Evolutionary conservation across 2,797 vertebrate genomes (phyloP), one percentile per base, ranked within the genome.

Genomic region (Hemibagrus guttatus): DNA sequence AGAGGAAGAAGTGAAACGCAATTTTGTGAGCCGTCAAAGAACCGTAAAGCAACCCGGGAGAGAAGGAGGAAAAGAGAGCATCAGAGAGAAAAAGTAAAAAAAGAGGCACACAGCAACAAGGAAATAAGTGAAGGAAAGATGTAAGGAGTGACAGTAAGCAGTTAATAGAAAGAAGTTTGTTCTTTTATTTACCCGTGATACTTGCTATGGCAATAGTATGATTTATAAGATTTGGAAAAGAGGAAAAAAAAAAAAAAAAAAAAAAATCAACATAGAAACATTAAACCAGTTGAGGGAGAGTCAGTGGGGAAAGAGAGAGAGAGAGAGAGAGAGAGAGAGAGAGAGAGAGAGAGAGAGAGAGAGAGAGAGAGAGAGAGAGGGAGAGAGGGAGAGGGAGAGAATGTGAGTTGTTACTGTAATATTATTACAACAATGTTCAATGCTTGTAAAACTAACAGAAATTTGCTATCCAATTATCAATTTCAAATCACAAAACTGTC

Each of bases 1-100:
- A 81, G 6, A 46, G 58, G 56, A 46, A 81, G 58, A 81, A 42
- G 26, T 64, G 61, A 81, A 64, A 81, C 28, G 79, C 39, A 81
- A 81, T 46, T 81, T 28, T 39, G 39, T 63, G 4, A 64, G 26
- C 39, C 64, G 39, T 81, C 58, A 63, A 63, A 81, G 23, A 81
- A 63, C 35, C 46, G 59, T 28, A 52, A 80, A 80, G 58, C 35
- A 80, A 49, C 42, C 8, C 12, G 17, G n/a, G 9, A 66, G 8
- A 81, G 12, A 66, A 19, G 8, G 39, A 17, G 14, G 26, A 64
- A 81, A n/a, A 66, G 13, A 61, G 31, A 59, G 2, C 17, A 6
- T 6, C 56, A 61, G 2, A 66, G 3, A 52, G 42, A 66, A 81
- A 19, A 5, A 5, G 4, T 16, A 9, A 11, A 61, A 80, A 61